Evolutionary conservation across 2,797 vertebrate genomes (phyloP).

Genomic region (Dicrostonyx torquatus): DNA sequence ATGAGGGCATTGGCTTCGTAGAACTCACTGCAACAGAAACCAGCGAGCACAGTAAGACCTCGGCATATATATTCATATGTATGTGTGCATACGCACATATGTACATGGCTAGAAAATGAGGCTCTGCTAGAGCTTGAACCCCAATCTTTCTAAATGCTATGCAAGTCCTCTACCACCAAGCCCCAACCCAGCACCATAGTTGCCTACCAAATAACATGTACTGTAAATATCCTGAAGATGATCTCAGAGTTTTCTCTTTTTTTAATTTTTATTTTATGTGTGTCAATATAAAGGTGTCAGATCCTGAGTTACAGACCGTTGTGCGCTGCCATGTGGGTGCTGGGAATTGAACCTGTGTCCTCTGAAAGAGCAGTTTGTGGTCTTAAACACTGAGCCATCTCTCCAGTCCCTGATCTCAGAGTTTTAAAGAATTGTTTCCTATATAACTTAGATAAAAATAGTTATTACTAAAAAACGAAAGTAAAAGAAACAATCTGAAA

Average conservation of each 20-base stretch:
- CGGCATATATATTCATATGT: neutral
- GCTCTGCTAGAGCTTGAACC: neutral
- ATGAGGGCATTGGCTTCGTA: conserved; percentile 97
- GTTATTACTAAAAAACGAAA: neutral
- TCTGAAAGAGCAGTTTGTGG: too few relatives aligned
- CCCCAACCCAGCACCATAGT: neutral
- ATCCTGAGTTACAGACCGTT: too few relatives aligned
- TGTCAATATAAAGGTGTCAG: too few relatives aligned
- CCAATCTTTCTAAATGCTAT: neutral
- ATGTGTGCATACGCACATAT: too few relatives aligned
- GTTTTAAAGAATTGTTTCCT: neutral
- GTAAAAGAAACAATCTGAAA: neutral
- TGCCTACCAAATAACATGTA: neutral
- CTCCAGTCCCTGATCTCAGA: neutral
- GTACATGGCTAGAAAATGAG: neutral
- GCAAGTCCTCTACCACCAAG: neutral
- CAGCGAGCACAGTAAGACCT: neutral
- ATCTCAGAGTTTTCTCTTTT: neutral
- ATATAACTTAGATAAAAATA: neutral
- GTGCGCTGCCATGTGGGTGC: too few relatives aligned
- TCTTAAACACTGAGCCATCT: too few relatives aligned
- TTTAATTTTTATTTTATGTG: too few relatives aligned
- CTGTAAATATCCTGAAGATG: neutral
- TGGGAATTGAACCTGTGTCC: too few relatives aligned
- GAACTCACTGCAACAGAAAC: conserved; percentile 90